These are phyloP conservation scores for Plectrocnemia conspersa DNA, from an alignment of 1,140 invertebrate genomes.

Conservation along the genomic window DNA sequence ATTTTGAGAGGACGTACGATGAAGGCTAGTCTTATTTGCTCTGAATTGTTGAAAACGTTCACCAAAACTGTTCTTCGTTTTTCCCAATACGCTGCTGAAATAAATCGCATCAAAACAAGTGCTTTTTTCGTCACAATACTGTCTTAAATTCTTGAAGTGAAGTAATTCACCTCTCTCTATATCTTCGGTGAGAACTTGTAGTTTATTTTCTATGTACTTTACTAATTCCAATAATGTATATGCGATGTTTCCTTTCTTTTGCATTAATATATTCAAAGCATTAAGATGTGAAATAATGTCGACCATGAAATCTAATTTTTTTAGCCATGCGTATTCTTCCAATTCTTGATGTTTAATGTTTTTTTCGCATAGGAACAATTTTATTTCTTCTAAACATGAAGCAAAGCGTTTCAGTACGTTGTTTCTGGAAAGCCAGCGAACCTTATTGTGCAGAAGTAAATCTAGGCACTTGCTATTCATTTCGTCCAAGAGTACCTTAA, in stretches of 20 bases:
- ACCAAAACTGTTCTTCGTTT: conserved; percentile 37
- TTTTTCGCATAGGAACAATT: too few relatives aligned
- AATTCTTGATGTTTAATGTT: too few relatives aligned
- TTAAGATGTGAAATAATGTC: too few relatives aligned
- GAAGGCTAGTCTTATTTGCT: not conserved
- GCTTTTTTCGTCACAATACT: conserved; percentile 10
- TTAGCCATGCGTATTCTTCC: not conserved
- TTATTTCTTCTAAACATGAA: too few relatives aligned
- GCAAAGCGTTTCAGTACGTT: conserved; percentile 4
- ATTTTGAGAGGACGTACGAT: not conserved
- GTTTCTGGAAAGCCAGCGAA: conserved; percentile 2
- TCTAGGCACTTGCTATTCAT: conserved; percentile 29
- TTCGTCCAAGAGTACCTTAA: conserved; percentile 38
- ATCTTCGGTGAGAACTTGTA: conserved; percentile 5
- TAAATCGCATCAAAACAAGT: conserved; percentile 28
- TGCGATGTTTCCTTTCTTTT: too few relatives aligned
- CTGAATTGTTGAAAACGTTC: conserved; percentile 22
- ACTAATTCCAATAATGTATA: conserved; percentile 6
- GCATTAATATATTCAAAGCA: too few relatives aligned
- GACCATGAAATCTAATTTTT: not conserved
- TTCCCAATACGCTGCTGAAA: conserved; percentile 36
- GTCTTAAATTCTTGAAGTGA: conserved; percentile 10
- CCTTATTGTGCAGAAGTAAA: conserved; percentile 7
- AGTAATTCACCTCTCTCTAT: conserved; percentile 7
- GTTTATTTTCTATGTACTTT: conserved; percentile 3